Conservation (phyloP, 1,140 invertebrate genomes). For the Adelges cooleyi region DNA sequence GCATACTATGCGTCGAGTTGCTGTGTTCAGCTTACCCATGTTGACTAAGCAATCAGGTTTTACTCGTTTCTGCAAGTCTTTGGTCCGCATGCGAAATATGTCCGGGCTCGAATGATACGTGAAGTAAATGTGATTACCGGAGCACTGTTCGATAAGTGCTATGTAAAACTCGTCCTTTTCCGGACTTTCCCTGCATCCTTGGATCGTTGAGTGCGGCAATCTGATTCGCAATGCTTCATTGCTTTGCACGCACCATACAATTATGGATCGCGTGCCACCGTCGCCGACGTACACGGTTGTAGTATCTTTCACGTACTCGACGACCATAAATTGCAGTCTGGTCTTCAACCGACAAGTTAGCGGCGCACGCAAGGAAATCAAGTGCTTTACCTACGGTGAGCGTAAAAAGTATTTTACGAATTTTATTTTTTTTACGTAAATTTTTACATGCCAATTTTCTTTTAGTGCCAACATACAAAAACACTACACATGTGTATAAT, state of each 20-base stretch:
- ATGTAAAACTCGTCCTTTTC: neutral
- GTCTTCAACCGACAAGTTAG: neutral
- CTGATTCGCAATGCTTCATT: conserved; percentile 38
- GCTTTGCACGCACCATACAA: conserved; percentile 48
- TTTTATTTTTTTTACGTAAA: no score
- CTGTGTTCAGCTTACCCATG: neutral
- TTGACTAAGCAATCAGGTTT: neutral
- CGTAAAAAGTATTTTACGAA: no score
- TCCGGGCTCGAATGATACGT: neutral
- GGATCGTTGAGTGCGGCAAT: neutral
- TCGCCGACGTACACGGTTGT: conserved; percentile 48
- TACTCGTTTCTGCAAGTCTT: neutral
- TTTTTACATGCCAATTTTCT: no score
- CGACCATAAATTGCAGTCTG: conserved; percentile 46
- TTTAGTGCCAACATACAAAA: no score
- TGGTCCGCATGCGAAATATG: neutral
- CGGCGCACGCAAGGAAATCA: neutral
- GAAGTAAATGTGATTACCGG: neutral
- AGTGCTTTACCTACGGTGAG: neutral
- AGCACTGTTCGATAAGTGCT: neutral
- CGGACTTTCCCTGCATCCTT: neutral
- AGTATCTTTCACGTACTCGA: conserved; percentile 45
- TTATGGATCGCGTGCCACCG: conserved; percentile 46
- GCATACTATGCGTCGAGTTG: no score
- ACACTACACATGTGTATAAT: no score